Base-by-base conservation (phyloP, 1,140 invertebrate genomes). In the Venustaconcha ellipsiformis region DNA sequence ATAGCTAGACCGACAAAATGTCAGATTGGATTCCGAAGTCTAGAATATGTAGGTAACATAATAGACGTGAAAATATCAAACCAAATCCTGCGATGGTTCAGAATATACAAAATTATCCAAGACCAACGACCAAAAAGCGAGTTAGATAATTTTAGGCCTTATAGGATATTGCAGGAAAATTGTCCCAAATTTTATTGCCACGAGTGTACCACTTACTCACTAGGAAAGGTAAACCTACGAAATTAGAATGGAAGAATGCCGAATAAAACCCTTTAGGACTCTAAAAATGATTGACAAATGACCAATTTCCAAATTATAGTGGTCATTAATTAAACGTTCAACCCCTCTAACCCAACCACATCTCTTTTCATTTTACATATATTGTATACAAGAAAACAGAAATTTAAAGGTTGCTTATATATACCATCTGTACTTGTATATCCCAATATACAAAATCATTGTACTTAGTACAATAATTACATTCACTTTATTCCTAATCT, bases 81-180 rank as follows among this genome's bases (percentile, higher is more conserved):
- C 30, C 57, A 83, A 71, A 92, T 92, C 71, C 79, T 18, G 63
- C 67, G 1, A 72, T 72, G 23, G 68, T 68, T 2, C 6, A 66
- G 30, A 15, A 37, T 23, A 68, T 74, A 26, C 37, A 37, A 62
- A 48, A 72, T 11, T 60, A 48, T 15, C 12, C n/a, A 30, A 55
- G 30, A 1, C 59, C 62, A 4, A 23, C 56, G 18, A 72, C 70
- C 12, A 63, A 72, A n/a, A 72, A 67, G 55, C 60, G 73, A 66
- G 73, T 74, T 57, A 59, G 78, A 37, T 70, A 85, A 37, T 91
- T 91, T 77, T 92, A 62, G 90, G 88, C 8, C 68, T 90, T 5
- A 74, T 88, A 6, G 89, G 89, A 58, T 92, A 86, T 79, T 89
- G 91, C 70, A 75, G 86, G 12, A 82, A 86, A 78, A 92, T 90